phyloP scores from a whole-genome alignment of 2,797 vertebrate species.

The Sebastes wilsoni region DNA sequence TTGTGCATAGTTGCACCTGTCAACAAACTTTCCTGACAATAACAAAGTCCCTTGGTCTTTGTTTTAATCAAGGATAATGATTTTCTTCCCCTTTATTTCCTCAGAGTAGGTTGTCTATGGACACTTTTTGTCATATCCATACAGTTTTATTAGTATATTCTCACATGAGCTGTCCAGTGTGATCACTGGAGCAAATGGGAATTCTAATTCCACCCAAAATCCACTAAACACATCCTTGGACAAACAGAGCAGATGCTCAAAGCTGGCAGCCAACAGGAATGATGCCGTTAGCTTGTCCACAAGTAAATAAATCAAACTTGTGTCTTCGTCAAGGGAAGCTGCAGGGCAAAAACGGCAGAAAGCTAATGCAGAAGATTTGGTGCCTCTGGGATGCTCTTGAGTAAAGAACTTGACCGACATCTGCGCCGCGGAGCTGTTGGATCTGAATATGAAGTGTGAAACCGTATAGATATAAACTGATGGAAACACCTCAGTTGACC shows the following conservation, averaged over 20 bases:
- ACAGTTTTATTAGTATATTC: neutral
- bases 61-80: neutral
- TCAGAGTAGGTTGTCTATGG: no score
- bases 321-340: neutral
- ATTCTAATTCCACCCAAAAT: neutral
- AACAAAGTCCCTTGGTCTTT: neutral
- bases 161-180: neutral
- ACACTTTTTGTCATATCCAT: neutral
- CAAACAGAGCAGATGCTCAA: neutral
- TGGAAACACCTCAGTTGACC: no score
- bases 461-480: no score
- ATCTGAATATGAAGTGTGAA: no score
- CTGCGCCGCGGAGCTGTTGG: no score
- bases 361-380: neutral
- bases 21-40: neutral
- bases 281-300: no score
- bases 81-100: neutral
- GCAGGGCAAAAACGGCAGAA: neutral
- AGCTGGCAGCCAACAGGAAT: neutral
- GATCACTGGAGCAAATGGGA: neutral
- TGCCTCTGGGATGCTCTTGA: neutral
- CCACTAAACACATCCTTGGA: no score
- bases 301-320: neutral
- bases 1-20: neutral
- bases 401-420: neutral